phyloP scores from a whole-genome alignment of 2,888 invertebrate genomes.

The Adela reaumurella region DNA sequence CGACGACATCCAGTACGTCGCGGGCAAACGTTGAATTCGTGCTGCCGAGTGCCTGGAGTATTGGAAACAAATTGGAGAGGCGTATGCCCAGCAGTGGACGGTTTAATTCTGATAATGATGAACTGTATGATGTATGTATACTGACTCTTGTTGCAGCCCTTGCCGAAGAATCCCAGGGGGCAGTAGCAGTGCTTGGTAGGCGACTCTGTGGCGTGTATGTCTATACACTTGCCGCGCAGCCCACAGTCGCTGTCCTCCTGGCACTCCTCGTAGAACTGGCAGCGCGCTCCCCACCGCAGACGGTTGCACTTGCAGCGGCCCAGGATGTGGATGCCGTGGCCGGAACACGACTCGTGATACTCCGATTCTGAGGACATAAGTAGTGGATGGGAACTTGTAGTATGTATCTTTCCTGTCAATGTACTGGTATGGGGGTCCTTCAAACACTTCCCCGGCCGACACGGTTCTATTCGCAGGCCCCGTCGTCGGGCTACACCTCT shows the following conservation, averaged over 20 bases:
- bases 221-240: conserved; percentile 78
- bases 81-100: too few relatives aligned
- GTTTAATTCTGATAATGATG: too few relatives aligned
- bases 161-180: conserved; percentile 83
- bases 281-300: conserved; percentile 75
- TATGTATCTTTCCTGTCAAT: too few relatives aligned
- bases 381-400: too few relatives aligned
- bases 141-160: conserved; percentile 79
- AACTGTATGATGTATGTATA: conserved; percentile 8
- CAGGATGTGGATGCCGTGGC: conserved; percentile 75
- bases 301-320: conserved; percentile 79
- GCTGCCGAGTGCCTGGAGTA: too few relatives aligned
- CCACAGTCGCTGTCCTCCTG: conserved; percentile 82
- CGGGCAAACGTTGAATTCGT: too few relatives aligned
- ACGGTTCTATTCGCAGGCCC: too few relatives aligned
- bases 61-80: too few relatives aligned
- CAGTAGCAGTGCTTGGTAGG: conserved; percentile 88
- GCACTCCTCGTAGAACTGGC: conserved; percentile 90
- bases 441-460: too few relatives aligned
- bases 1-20: too few relatives aligned
- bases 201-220: conserved; percentile 73
- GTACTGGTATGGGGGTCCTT: too few relatives aligned
- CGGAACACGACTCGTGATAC: conserved; percentile 81
- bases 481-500: too few relatives aligned
- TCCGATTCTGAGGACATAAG: conserved; percentile 22